phyloP scores from a whole-genome alignment of 2,888 invertebrate species.

The Phasia obesa region DNA sequence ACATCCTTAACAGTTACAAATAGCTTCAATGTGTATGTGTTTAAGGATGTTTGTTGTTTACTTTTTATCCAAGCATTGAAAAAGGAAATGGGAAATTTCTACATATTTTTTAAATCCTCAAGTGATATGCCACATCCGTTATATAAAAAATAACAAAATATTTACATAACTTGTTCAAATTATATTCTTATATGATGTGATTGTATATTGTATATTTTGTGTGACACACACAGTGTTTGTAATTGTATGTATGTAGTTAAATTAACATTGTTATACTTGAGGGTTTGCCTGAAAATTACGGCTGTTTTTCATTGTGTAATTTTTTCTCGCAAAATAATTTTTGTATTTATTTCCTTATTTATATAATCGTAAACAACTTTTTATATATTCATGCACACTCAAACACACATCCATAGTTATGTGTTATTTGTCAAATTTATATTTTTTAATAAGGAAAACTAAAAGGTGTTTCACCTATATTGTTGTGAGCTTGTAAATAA shows the following conservation, averaged over 20 bases:
- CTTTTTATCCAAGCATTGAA: conserved; percentile 32
- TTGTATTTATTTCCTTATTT: conserved; percentile 10
- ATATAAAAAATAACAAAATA: conserved; percentile 18
- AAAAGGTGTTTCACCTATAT: too few relatives aligned
- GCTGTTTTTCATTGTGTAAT: conserved; percentile 33
- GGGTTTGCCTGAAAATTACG: conserved; percentile 40
- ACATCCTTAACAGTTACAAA: neutral
- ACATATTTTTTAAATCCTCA: conserved; percentile 59
- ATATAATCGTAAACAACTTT: conserved; percentile 71
- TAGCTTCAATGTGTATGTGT: neutral
- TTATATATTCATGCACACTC: conserved; percentile 17
- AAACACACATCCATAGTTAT: neutral
- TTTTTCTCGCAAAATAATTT: conserved; percentile 3
- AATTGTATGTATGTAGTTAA: conserved; percentile 47
- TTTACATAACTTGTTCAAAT: conserved; percentile 30
- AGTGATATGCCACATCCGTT: conserved; percentile 64
- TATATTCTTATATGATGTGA: conserved; percentile 1
- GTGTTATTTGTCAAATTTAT: conserved; percentile 52
- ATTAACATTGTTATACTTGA: conserved; percentile 48
- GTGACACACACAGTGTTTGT: neutral
- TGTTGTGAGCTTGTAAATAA: too few relatives aligned
- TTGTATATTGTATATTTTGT: neutral
- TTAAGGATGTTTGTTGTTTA: conserved; percentile 4
- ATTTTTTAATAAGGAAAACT: conserved; percentile 51
- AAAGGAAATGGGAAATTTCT: conserved; percentile 58